A percentile compares a stretch with the other conserved stretches of the same genome.
Evolutionary conservation across 1,140 invertebrate species (phyloP).

Genomic region (Nautilus pompilius): DNA sequence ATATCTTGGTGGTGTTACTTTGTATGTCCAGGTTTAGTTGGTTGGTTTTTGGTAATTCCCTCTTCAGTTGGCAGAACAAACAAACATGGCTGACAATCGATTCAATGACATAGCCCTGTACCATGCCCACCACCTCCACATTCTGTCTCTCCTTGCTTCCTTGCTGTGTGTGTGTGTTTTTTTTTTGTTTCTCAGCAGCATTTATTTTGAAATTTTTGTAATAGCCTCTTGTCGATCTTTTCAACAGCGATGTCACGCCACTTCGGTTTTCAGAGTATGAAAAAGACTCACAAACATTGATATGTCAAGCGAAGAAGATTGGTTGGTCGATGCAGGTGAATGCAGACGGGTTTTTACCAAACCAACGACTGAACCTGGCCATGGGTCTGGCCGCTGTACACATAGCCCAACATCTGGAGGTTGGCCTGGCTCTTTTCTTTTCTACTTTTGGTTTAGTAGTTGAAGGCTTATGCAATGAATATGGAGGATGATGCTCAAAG

Average conservation of each 20-base stretch:
- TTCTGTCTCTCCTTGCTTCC: too few relatives aligned
- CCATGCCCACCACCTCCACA: too few relatives aligned
- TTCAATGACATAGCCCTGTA: too few relatives aligned
- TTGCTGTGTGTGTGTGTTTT: too few relatives aligned
- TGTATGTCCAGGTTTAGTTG: too few relatives aligned
- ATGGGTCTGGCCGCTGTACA: conserved; percentile 48
- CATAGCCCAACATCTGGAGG: conserved; percentile 43
- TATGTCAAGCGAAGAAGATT: conserved; percentile 42
- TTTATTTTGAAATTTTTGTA: too few relatives aligned
- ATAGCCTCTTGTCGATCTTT: neutral
- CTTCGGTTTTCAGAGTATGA: conserved; percentile 21
- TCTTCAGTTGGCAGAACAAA: too few relatives aligned
- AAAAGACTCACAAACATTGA: conserved; percentile 24
- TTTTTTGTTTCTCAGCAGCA: too few relatives aligned
- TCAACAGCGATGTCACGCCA: conserved; percentile 30
- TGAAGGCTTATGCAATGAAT: neutral
- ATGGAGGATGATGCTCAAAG: too few relatives aligned
- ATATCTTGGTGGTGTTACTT: too few relatives aligned
- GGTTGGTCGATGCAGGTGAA: conserved; percentile 42
- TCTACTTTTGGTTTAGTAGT: neutral
- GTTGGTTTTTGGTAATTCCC: too few relatives aligned
- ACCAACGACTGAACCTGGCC: conserved; percentile 39
- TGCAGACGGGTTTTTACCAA: conserved; percentile 40
- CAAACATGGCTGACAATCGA: too few relatives aligned
- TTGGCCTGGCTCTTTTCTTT: conserved; percentile 11